Evolutionary conservation across 2,888 invertebrate species (phyloP).

Genomic region (Homarus gammarus): DNA sequence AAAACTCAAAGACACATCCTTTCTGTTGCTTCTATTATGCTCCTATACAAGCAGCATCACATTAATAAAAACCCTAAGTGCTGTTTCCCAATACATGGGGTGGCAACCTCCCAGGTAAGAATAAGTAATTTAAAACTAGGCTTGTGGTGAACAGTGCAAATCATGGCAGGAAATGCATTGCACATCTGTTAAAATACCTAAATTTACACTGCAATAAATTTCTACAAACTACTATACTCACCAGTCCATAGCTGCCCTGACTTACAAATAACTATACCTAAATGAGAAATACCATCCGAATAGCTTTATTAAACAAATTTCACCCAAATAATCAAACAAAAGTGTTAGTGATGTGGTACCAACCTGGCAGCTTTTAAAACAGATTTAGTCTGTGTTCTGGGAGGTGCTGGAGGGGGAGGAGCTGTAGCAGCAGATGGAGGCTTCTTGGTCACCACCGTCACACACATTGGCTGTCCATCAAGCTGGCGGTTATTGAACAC

Average conservation of each 20-base stretch:
- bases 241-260: not conserved
- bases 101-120: constrained; percentile 37
- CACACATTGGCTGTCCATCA: constrained; percentile 95
- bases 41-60: too few relatives aligned
- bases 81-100: constrained; percentile 10
- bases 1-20: too few relatives aligned
- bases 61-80: not conserved
- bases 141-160: not conserved
- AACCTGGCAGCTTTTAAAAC: constrained; percentile 61
- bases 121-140: not conserved
- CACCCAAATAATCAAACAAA: not conserved
- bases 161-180: not conserved
- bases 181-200: not conserved
- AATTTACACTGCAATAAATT: not conserved
- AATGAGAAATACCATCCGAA: not conserved
- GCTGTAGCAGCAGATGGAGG: not conserved
- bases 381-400: constrained; percentile 49
- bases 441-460: constrained; percentile 60
- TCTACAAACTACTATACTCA: not conserved
- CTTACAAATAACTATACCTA: not conserved
- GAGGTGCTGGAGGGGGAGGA: constrained; percentile 11
- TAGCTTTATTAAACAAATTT: not conserved
- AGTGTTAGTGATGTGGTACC: constrained; percentile 18
- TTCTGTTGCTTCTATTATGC: too few relatives aligned
- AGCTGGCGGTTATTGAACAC: constrained; percentile 95